phyloP scores from a whole-genome alignment of 2,888 invertebrate genomes.

The Tridacna gigas region DNA sequence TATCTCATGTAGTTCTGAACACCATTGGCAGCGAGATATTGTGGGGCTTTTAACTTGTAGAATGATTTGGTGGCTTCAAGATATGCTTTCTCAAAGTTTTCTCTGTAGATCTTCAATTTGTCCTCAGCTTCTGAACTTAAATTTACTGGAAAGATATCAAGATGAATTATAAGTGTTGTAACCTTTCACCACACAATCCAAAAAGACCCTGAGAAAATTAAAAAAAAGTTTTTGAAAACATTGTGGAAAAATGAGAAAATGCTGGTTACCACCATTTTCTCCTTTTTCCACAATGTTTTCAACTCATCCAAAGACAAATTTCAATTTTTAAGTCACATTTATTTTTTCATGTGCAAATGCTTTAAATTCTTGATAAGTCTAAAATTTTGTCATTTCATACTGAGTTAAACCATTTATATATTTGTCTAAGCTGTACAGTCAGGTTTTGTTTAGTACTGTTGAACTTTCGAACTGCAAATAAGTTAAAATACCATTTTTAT shows the following conservation, averaged over 20 bases:
- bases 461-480: too few species aligned
- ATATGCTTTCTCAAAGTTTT: slow-evolving; percentile 98
- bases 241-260: neutral
- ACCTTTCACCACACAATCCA: neutral
- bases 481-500: too few species aligned
- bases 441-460: too few species aligned
- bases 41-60: slow-evolving; percentile 94
- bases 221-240: neutral
- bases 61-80: slow-evolving; percentile 97
- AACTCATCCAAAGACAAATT: neutral
- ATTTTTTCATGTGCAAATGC: too few species aligned
- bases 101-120: slow-evolving; percentile 96
- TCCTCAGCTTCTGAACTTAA: slow-evolving; percentile 96
- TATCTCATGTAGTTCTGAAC: slow-evolving; percentile 99
- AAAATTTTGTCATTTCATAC: too few species aligned
- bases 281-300: neutral
- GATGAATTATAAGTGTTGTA: neutral
- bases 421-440: too few species aligned
- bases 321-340: too few species aligned
- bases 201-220: neutral
- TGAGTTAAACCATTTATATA: too few species aligned
- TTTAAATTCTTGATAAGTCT: too few species aligned
- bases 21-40: slow-evolving; percentile 95
- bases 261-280: neutral
- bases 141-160: slow-evolving; percentile 90